phyloP scores from a whole-genome alignment of 64 coral and sea anemone genomes.

The Pocillopora verrucosa region DNA sequence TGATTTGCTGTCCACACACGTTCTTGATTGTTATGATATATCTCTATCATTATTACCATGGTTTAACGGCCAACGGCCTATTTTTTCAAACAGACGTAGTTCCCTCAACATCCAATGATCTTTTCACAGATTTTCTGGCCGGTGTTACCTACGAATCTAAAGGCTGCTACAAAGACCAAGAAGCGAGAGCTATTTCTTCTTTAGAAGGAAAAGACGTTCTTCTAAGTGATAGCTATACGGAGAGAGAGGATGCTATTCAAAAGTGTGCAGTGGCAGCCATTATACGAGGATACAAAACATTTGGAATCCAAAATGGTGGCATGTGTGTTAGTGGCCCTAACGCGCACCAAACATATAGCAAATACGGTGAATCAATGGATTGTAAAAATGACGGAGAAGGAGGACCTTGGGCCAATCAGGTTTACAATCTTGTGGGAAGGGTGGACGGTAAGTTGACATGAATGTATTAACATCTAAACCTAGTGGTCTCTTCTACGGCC shows the following conservation, averaged over 20 bases:
- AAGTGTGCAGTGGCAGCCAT: neutral
- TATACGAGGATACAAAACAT: neutral
- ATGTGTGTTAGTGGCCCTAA: neutral
- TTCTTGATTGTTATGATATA: no score
- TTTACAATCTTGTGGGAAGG: neutral
- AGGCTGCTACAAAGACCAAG: neutral
- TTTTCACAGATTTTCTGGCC: neutral
- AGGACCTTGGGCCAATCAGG: neutral
- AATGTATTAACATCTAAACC: neutral
- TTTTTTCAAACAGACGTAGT: neutral
- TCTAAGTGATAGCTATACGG: neutral
- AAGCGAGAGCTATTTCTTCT: neutral
- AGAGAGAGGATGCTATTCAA: neutral
- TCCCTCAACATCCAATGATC: neutral
- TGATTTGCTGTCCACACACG: no score
- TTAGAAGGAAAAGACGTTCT: neutral
- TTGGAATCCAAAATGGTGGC: conserved; percentile 15
- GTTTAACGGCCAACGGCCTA: neutral
- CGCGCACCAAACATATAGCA: neutral
- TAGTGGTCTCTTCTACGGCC: no score
- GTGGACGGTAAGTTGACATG: neutral
- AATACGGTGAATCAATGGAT: neutral
- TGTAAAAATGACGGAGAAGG: conserved; percentile 18
- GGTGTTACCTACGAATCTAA: neutral
- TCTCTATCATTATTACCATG: neutral